Conservation (phyloP, 2,888 invertebrate species). For the Macrophya annulata region DNA sequence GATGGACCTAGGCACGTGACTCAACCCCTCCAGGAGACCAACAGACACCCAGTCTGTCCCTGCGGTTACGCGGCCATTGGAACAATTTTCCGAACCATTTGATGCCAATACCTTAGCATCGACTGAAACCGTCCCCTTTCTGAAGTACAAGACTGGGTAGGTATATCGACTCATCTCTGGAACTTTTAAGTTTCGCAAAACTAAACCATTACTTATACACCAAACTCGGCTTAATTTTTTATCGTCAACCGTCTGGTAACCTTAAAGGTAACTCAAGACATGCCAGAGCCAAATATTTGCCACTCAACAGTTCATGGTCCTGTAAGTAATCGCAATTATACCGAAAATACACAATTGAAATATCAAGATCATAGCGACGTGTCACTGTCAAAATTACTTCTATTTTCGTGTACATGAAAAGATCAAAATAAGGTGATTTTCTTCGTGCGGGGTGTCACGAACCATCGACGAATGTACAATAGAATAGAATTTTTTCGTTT, state of each 20-base stretch:
- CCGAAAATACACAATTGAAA: neutral
- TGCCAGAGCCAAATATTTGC: neutral
- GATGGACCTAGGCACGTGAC: constrained; percentile 52
- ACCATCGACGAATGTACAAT: neutral
- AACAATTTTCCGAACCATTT: constrained; percentile 54
- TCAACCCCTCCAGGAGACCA: constrained; percentile 31
- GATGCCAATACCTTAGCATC: constrained; percentile 34
- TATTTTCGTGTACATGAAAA: neutral
- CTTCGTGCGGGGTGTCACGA: neutral
- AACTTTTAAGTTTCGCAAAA: neutral
- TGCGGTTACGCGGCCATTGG: constrained; percentile 50
- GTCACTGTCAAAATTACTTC: neutral
- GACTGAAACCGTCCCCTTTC: constrained; percentile 7
- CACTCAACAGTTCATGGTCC: neutral
- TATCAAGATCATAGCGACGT: too few relatives aligned
- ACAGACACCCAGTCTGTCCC: constrained; percentile 40
- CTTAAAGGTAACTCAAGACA: neutral
- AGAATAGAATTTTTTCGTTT: neutral
- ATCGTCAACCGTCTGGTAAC: neutral
- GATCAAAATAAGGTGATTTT: neutral
- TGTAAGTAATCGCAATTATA: neutral
- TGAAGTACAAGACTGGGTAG: neutral
- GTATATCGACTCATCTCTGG: neutral
- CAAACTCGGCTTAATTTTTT: neutral
- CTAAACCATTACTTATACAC: neutral